Evolutionary conservation across 2,797 vertebrate species (phyloP).

Genomic region (Octomys mimax): DNA sequence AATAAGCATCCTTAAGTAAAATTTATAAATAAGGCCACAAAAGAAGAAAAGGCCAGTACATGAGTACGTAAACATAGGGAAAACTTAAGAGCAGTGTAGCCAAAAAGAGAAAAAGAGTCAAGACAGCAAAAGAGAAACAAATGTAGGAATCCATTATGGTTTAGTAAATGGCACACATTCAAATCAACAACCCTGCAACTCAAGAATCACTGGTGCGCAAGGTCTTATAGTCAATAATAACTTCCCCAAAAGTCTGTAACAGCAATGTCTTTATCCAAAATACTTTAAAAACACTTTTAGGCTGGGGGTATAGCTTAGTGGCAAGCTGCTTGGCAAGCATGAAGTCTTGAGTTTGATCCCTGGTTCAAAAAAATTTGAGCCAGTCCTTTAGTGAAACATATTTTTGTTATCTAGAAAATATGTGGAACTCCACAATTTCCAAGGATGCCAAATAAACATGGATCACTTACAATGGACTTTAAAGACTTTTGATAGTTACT

Average conservation of each 20-base stretch:
- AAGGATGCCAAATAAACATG: background rate
- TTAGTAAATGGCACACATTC: background rate
- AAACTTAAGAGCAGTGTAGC: background rate
- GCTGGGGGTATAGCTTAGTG: too few relatives aligned
- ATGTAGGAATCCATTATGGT: background rate
- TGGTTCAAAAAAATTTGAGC: background rate
- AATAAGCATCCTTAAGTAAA: conserved; percentile 16
- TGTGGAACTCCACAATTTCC: background rate
- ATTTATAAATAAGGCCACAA: background rate
- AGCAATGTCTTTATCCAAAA: background rate
- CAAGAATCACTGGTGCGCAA: background rate
- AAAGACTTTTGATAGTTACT: background rate
- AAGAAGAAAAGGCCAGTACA: background rate
- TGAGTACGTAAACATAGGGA: background rate
- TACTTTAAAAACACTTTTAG: background rate
- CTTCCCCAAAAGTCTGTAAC: background rate
- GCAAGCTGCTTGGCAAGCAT: too few relatives aligned
- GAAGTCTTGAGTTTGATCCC: too few relatives aligned
- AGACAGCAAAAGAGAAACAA: background rate
- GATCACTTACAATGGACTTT: background rate
- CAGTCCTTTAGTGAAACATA: background rate
- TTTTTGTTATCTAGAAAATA: conserved; percentile 40
- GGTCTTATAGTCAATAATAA: background rate
- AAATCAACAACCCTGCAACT: background rate
- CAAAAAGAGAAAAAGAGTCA: background rate